Base-by-base conservation (phyloP, 2,113 vertebrate species). In the Labrus mixtus region DNA sequence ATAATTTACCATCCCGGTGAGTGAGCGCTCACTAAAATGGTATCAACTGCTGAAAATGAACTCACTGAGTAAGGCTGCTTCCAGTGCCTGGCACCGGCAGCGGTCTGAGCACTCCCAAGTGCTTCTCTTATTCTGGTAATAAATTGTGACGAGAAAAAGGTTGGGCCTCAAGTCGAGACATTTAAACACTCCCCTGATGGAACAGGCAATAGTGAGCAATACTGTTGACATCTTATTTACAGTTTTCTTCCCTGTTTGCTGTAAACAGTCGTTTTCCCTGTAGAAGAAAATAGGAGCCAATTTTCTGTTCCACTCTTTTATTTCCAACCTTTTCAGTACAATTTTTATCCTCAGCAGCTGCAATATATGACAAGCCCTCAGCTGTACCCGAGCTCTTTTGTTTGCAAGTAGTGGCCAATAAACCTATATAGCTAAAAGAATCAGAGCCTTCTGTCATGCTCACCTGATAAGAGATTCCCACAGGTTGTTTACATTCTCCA, bases 211-310 rank as follows among this genome's bases (percentile, higher is more conserved):
- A 69, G 78, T 77, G 70, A 82, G 79, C 83, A 81, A 81, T 85
- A 80, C 58, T 61, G 68, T 48, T 82, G 76, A 83, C 66, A 68
- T 83, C 57, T 83, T 86, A 78, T 91, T 87, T 86, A 88, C 81
- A 55, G 78, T 60, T 39, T 73, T 46, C 72, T 79, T n/a, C 13
- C 48, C 48, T 20, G 19, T 51, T 51, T 51, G 48, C 48, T 20
- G 19, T 51, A 51, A 51, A 51, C 68, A 66, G 11, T 22, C 73
- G 23, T 39, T 65, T 79, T 51, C 6, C 33, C 74, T 65, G 45
- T 63, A 13, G 66, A 54, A 53, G 50, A 55, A 83, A 75, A 76
- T 23, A 63, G 50, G 48, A 60, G 46, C 23, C 43, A 58, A 73
- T 81, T 75, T 67, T 46, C 6, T 55, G 58, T 36, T 23, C 19